phyloP scores from a whole-genome alignment of 1,140 invertebrate species.

The Drosophila triauraria region DNA sequence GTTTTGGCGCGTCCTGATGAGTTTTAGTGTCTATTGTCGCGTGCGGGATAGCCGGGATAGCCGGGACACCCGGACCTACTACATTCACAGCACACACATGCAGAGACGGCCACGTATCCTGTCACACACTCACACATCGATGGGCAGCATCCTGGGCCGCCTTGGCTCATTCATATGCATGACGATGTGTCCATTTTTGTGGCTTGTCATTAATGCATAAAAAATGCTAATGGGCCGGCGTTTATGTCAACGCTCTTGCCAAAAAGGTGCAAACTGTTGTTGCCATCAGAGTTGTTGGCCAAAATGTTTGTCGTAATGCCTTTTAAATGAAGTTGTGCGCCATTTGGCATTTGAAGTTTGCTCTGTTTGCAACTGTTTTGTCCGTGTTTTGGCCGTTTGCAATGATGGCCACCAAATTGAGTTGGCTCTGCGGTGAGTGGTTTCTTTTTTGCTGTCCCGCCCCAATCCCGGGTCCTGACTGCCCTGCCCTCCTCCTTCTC shows the following conservation, averaged over 20 bases:
- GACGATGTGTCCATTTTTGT: conserved; percentile 82
- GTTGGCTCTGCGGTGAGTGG: conserved; percentile 55
- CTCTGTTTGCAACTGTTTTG: conserved; percentile 42
- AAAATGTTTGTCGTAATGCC: conserved; percentile 76
- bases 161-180: conserved; percentile 76
- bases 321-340: conserved; percentile 82
- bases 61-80: conserved; percentile 5
- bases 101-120: conserved; percentile 13
- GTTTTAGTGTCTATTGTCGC: conserved; percentile 78
- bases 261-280: conserved; percentile 80
- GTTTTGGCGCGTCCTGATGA: conserved; percentile 59
- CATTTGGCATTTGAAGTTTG: conserved; percentile 81
- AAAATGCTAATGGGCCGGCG: conserved; percentile 79
- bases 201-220: conserved; percentile 83
- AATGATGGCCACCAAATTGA: conserved; percentile 71
- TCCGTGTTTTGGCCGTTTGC: conserved; percentile 71
- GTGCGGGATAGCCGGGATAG: conserved; percentile 16
- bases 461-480: neutral
- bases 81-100: conserved; percentile 25
- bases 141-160: conserved; percentile 31
- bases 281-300: conserved; percentile 50
- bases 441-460: conserved; percentile 20
- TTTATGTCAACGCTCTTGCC: conserved; percentile 74
- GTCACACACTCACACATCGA: conserved; percentile 30
- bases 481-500: conserved; percentile 5